These are phyloP conservation scores for Tachypleus tridentatus DNA, from an alignment of 1,140 invertebrate genomes.

Conservation along the genomic window DNA sequence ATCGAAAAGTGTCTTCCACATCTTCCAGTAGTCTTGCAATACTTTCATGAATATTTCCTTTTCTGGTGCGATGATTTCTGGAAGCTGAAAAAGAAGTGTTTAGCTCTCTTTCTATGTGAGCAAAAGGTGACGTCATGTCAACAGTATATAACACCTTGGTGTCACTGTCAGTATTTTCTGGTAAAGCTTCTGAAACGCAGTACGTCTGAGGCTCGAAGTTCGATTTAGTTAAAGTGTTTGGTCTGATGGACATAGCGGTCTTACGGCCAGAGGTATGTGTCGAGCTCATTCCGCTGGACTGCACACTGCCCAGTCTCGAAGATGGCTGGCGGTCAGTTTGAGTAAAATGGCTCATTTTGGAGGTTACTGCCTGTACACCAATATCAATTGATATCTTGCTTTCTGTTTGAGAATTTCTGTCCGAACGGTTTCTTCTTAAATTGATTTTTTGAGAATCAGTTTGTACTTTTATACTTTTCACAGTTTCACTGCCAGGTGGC, in stretches of 20 bases:
- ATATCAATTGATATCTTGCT: slow-evolving; percentile 20
- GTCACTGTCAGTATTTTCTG: slow-evolving; percentile 26
- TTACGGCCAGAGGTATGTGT: too few relatives aligned
- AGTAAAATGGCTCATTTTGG: slow-evolving; percentile 15
- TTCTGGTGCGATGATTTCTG: too few relatives aligned
- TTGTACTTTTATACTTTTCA: slow-evolving; percentile 19
- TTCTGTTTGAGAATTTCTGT: slow-evolving; percentile 7
- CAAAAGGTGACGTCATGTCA: slow-evolving; percentile 23
- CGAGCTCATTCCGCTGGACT: too few relatives aligned
- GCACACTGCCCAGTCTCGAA: too few relatives aligned
- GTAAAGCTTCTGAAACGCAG: slow-evolving; percentile 21
- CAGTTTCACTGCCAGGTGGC: slow-evolving; percentile 11
- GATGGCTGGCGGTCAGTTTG: background rate
- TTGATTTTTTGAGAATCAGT: slow-evolving; percentile 14
- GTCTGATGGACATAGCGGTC: background rate
- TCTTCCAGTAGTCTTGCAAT: slow-evolving; percentile 20
- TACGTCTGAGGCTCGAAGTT: slow-evolving; percentile 27
- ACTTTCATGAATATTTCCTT: slow-evolving; percentile 17
- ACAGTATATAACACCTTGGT: slow-evolving; percentile 20
- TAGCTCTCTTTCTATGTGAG: slow-evolving; percentile 24
- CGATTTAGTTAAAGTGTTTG: slow-evolving; percentile 6
- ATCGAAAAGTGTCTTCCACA: slow-evolving; percentile 17
- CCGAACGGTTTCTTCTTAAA: slow-evolving; percentile 10
- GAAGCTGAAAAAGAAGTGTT: background rate
- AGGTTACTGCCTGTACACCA: slow-evolving; percentile 17